Evolutionary conservation across 2,113 vertebrate species (phyloP), one percentile per base, ranked within the genome.

Genomic region (Mustela lutreola): DNA sequence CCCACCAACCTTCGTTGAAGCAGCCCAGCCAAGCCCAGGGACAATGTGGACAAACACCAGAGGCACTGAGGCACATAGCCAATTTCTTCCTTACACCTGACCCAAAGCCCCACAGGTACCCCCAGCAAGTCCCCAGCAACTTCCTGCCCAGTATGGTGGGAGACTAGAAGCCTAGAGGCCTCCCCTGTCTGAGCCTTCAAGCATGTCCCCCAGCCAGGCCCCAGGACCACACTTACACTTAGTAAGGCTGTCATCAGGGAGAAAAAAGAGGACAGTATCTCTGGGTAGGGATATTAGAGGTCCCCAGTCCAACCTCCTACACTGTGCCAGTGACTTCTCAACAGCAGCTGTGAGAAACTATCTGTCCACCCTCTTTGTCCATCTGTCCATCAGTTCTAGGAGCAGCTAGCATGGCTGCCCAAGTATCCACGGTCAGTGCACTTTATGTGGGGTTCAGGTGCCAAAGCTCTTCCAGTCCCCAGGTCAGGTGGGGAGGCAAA

Each of bases 251-350:
- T 65, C 73, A 92, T 95, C 26, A 19, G 7, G 1, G n/a, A 9
- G 19, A 63, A 28, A 31, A 24, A 7, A 5, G 65, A 95, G 18
- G 84, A 50, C 4, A 73, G 42, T 36, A 79, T 73, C 33, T 82
- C 88, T 93, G 60, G 31, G 28, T 50, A 58, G 33, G 53, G 36
- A 75, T 56, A 62, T 48, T 83, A 63, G 28, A 96, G 70, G 39
- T n/a, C 89, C 86, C 56, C 45, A 90, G 56, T 94, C 62, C 39
- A 95, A 53, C 14, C 28, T 26, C 71, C 73, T 84, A 7, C 78
- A 71, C 48, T 36, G 31, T 18, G 33, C n/a, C 24, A 60, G 6
- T 92, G 92, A 87, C 53, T 97, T 95, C 84, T 90, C 84, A 89
- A 26, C 5, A 75, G 89, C 75, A 97, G 67, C 53, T 91, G 76